Conservation (phyloP, 2,113 vertebrate species). For the Ochotona princeps region DNA sequence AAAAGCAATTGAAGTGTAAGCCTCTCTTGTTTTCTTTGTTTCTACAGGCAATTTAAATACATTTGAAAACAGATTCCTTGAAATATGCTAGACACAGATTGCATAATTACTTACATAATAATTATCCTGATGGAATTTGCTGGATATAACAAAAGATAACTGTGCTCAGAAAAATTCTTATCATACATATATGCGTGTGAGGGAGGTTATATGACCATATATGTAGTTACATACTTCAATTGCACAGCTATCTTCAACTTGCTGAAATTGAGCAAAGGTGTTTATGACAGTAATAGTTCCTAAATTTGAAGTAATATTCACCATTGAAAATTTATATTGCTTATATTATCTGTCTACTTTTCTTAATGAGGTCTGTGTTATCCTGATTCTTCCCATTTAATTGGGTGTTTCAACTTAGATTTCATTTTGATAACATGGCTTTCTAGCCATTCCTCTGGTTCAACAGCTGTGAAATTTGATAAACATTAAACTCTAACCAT, state of each 20-base stretch:
- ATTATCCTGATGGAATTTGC: background rate
- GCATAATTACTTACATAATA: background rate
- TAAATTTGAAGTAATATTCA: background rate
- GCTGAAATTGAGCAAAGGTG: background rate
- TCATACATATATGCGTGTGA: too few species aligned
- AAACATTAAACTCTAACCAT: background rate
- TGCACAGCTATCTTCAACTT: background rate
- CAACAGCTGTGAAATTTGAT: background rate
- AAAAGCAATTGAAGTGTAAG: background rate
- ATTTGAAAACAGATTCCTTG: background rate
- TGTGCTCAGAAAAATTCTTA: background rate
- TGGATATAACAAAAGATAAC: background rate
- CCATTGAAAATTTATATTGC: background rate
- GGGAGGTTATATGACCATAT: background rate
- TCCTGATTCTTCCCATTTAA: background rate
- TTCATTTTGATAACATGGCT: background rate
- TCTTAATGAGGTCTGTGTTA: background rate
- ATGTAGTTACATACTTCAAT: background rate
- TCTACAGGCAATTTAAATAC: background rate
- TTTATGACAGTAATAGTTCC: background rate
- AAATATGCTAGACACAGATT: background rate
- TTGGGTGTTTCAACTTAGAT: background rate
- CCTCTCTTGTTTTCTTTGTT: background rate
- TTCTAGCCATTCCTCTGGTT: background rate
- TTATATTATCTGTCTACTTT: background rate